Evolutionary conservation across 2,797 vertebrate species (phyloP).

Genomic region (Acanthurus tractus): DNA sequence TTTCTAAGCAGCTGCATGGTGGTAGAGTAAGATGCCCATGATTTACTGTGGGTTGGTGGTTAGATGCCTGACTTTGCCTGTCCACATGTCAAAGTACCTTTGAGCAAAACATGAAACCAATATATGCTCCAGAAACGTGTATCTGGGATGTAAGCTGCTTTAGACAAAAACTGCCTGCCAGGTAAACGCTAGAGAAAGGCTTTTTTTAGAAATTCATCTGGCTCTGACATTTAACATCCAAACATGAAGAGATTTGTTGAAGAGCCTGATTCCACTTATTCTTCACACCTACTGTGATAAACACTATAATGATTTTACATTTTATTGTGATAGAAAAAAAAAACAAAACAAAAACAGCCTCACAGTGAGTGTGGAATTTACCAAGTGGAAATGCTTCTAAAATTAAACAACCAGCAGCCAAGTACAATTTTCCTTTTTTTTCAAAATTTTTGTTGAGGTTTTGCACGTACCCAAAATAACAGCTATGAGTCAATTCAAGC

Average conservation of each 20-base stretch:
- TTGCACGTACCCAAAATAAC: constrained; percentile 5
- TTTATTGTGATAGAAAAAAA: background rate
- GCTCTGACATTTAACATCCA: too few species aligned
- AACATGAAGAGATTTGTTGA: too few species aligned
- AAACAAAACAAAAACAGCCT: background rate
- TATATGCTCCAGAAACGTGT: background rate
- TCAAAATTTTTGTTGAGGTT: background rate
- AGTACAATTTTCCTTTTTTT: background rate
- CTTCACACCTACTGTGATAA: constrained; percentile 31
- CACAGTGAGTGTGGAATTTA: background rate
- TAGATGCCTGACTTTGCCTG: background rate
- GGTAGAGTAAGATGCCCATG: too few species aligned
- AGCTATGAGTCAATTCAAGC: constrained; percentile 13
- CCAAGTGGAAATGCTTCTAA: background rate
- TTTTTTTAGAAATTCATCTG: too few species aligned
- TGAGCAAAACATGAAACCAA: background rate
- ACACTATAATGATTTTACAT: background rate
- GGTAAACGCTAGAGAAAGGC: background rate
- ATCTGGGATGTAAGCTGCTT: too few species aligned
- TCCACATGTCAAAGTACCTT: background rate
- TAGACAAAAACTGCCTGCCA: too few species aligned
- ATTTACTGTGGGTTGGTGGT: background rate
- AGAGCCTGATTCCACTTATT: too few species aligned
- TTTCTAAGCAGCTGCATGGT: too few species aligned
- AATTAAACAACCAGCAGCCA: background rate